phyloP scores from a whole-genome alignment of 2,888 invertebrate genomes.

The Sturmia bella region DNA sequence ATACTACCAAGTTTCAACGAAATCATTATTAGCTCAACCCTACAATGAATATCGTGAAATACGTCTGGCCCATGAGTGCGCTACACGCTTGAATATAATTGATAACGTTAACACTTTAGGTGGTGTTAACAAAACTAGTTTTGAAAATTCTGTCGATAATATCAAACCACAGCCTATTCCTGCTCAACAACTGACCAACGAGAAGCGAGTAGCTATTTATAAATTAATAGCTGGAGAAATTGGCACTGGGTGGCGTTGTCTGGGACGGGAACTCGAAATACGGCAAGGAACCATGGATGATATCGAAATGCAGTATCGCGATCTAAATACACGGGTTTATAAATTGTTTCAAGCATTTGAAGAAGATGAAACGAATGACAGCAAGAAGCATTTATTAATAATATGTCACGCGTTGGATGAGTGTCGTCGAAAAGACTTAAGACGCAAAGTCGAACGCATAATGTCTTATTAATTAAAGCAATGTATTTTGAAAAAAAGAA shows the following conservation, averaged over 20 bases:
- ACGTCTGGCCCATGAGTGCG: conserved; percentile 74
- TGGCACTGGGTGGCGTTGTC: conserved; percentile 78
- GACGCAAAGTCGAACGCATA: conserved; percentile 73
- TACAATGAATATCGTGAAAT: conserved; percentile 73
- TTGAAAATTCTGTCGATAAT: neutral
- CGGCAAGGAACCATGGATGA: conserved; percentile 78
- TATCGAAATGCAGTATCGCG: conserved; percentile 75
- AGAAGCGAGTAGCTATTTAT: conserved; percentile 76
- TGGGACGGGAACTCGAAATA: conserved; percentile 78
- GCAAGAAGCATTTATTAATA: conserved; percentile 68
- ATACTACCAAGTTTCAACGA: conserved; percentile 67
- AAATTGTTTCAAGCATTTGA: conserved; percentile 77
- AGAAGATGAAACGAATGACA: conserved; percentile 75
- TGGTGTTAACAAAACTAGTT: neutral
- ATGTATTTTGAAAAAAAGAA: neutral
- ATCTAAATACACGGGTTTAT: conserved; percentile 76
- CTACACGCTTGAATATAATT: conserved; percentile 70
- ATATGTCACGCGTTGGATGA: conserved; percentile 75
- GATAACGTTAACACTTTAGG: neutral
- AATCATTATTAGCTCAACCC: conserved; percentile 30
- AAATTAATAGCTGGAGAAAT: conserved; percentile 77
- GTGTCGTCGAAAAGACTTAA: conserved; percentile 76
- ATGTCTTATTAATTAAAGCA: conserved; percentile 69
- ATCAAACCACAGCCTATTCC: conserved; percentile 15
- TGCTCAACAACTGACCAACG: conserved; percentile 70